Percentiles rank a stretch among this genome's conserved stretches.
Evolutionary conservation across 1,140 invertebrate genomes (phyloP).

Genomic region (Anoplophora glabripennis): DNA sequence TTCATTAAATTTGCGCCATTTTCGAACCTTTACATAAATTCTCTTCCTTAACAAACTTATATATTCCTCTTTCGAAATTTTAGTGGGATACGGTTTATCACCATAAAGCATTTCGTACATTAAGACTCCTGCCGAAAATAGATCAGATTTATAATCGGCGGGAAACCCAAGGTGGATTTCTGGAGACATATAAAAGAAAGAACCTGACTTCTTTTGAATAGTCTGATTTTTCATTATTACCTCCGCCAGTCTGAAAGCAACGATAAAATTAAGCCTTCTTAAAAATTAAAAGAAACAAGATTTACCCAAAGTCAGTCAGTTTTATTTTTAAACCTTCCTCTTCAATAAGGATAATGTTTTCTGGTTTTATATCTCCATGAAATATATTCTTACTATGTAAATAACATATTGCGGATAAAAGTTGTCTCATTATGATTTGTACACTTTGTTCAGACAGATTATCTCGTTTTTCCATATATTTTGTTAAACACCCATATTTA

Average conservation of each 20-base stretch:
- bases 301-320: conserved; percentile 24
- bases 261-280: not conserved
- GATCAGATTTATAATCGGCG: conserved; percentile 19
- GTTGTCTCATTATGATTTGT: conserved; percentile 16
- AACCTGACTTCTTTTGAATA: conserved; percentile 3
- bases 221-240: not conserved
- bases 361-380: conserved; percentile 22
- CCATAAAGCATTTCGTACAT: conserved; percentile 21
- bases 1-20: not conserved
- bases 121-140: conserved; percentile 25
- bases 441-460: not conserved
- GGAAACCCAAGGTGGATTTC: conserved; percentile 11
- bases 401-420: conserved; percentile 14
- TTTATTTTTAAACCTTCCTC: conserved; percentile 6
- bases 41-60: not conserved
- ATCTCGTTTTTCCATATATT: not conserved
- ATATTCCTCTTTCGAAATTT: conserved; percentile 1
- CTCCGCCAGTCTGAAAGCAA: conserved; percentile 21
- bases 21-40: not conserved
- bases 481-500: not conserved
- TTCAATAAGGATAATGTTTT: conserved; percentile 12
- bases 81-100: conserved; percentile 3
- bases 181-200: conserved; percentile 23
- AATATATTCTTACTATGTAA: conserved; percentile 15
- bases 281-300: not conserved